phyloP scores from a whole-genome alignment of 1,140 invertebrate genomes.

The Yoshiicerus persimilis region DNA sequence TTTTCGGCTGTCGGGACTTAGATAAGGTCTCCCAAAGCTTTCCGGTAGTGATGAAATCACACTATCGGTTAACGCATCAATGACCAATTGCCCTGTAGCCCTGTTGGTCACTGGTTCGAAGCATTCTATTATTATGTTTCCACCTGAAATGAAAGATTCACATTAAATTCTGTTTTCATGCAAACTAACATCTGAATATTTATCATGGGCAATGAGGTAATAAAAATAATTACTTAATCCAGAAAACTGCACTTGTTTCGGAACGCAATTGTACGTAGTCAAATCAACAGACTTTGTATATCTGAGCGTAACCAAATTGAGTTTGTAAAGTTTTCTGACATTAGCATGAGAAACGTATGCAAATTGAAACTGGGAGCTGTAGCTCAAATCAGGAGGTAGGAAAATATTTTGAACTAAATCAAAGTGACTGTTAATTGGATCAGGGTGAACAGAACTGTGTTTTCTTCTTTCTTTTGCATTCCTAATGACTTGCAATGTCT shows the following conservation, averaged over 20 bases:
- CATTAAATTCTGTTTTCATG: neutral
- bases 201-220: neutral
- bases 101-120: constrained; percentile 65
- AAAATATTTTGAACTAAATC: constrained; percentile 73
- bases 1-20: constrained; percentile 72
- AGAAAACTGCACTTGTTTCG: constrained; percentile 69
- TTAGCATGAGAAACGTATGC: constrained; percentile 76
- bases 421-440: constrained; percentile 77
- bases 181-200: neutral
- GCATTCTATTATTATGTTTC: constrained; percentile 72
- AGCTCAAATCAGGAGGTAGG: constrained; percentile 60
- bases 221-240: constrained; percentile 67
- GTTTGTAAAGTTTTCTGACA: constrained; percentile 72
- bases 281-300: constrained; percentile 75
- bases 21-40: constrained; percentile 65
- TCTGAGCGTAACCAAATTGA: constrained; percentile 74
- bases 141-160: constrained; percentile 60
- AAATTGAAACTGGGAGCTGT: constrained; percentile 56
- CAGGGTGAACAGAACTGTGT: constrained; percentile 75
- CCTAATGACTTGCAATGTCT: constrained; percentile 75
- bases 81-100: constrained; percentile 67
- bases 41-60: constrained; percentile 66
- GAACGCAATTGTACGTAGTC: constrained; percentile 73
- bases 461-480: constrained; percentile 72
- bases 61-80: constrained; percentile 76